These are phyloP conservation scores for Dermatemys mawii DNA, from an alignment of 2,113 vertebrate genomes.

Conservation along the genomic window DNA sequence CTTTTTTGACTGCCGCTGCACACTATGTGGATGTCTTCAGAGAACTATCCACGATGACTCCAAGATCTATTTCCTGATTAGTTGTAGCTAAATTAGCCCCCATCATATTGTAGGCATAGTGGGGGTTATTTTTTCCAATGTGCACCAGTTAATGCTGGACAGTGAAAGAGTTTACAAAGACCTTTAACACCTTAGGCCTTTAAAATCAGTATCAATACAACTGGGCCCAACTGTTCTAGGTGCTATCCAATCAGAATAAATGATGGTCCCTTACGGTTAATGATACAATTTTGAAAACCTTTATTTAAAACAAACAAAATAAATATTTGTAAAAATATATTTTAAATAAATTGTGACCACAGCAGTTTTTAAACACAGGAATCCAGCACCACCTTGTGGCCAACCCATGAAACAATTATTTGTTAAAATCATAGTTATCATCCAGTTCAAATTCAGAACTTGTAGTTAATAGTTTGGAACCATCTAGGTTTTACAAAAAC, in stretches of 20 bases:
- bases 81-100: no score
- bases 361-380: not conserved
- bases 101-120: no score
- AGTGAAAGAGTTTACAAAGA: not conserved
- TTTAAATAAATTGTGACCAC: not conserved
- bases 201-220: not conserved
- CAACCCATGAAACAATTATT: not conserved
- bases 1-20: no score
- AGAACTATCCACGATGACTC: no score
- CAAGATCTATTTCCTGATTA: no score
- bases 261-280: not conserved
- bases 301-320: conserved; percentile 68
- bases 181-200: not conserved
- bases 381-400: conserved; percentile 59
- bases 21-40: no score
- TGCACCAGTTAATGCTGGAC: no score
- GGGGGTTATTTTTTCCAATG: no score
- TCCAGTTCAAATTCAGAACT: not conserved
- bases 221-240: not conserved
- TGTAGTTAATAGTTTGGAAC: not conserved
- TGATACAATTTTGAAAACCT: not conserved
- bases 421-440: not conserved
- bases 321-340: conserved; percentile 28
- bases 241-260: not conserved
- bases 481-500: not conserved